phyloP scores from a whole-genome alignment of 2,113 vertebrate genomes.

The Gadus chalcogrammus region DNA sequence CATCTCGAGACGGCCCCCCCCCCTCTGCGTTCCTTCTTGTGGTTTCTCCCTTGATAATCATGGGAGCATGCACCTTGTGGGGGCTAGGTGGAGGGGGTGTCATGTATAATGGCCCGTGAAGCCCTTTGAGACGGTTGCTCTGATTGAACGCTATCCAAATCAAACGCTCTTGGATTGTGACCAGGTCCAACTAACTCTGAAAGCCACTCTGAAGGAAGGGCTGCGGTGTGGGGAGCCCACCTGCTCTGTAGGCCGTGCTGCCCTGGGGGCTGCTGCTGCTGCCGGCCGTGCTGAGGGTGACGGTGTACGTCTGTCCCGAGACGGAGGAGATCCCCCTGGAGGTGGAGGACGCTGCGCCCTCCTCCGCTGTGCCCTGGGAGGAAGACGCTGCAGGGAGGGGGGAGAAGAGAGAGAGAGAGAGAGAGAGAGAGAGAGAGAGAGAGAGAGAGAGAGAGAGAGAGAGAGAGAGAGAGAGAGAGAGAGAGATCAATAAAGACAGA shows the following conservation, averaged over 20 bases:
- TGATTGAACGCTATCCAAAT: too few relatives aligned
- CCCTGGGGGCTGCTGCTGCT: constrained; percentile 53
- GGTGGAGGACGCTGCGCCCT: constrained; percentile 71
- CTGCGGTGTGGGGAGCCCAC: constrained; percentile 28
- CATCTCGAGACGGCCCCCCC: too few relatives aligned
- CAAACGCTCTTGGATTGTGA: too few relatives aligned
- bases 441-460: too few relatives aligned
- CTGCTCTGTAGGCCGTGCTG: constrained; percentile 70
- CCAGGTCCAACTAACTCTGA: neutral
- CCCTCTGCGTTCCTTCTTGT: too few relatives aligned
- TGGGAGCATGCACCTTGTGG: too few relatives aligned
- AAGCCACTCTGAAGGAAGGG: neutral
- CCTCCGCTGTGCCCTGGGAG: constrained; percentile 73
- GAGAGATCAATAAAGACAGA: neutral
- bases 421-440: neutral
- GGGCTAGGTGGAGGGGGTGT: too few relatives aligned
- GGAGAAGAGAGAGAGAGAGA: neutral
- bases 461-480: neutral
- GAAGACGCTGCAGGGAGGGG: constrained; percentile 68
- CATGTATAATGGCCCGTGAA: too few relatives aligned
- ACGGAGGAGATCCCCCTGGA: constrained; percentile 55
- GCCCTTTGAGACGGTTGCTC: too few relatives aligned
- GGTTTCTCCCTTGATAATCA: too few relatives aligned
- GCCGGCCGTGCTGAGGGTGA: constrained; percentile 37
- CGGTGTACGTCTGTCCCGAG: constrained; percentile 72